Evolutionary conservation across 2,113 vertebrate genomes (phyloP).

Genomic region (Brachyistius frenatus): DNA sequence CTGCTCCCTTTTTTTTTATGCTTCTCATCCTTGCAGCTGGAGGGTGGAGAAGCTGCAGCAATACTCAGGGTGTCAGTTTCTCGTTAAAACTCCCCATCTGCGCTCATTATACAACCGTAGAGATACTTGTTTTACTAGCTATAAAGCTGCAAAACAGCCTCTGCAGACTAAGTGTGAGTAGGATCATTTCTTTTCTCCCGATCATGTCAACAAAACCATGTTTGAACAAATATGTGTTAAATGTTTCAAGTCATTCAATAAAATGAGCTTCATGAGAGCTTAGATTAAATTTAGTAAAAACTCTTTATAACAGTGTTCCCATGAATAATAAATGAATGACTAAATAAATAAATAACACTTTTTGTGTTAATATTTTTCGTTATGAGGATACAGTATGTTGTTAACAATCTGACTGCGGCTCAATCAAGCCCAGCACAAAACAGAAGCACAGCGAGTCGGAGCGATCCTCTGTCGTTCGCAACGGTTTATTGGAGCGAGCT

Average conservation of each 20-base stretch:
- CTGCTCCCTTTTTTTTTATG: constrained; percentile 61
- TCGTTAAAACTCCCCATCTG: constrained; percentile 72
- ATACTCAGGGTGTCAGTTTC: constrained; percentile 62
- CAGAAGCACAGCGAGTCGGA: constrained; percentile 25
- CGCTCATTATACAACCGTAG: constrained; percentile 64
- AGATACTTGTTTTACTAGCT: constrained; percentile 49
- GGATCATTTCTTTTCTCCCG: constrained; percentile 6
- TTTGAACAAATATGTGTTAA: constrained; percentile 37
- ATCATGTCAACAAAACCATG: constrained; percentile 34
- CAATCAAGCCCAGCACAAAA: constrained; percentile 46
- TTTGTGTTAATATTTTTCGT: constrained; percentile 22
- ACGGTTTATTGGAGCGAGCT: constrained; percentile 38
- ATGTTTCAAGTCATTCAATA: neutral
- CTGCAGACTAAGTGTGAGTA: constrained; percentile 36
- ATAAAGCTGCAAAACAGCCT: constrained; percentile 59
- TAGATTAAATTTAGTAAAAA: constrained; percentile 1
- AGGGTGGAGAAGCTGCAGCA: constrained; percentile 69
- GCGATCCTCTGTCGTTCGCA: constrained; percentile 23
- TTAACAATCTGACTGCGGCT: constrained; percentile 50
- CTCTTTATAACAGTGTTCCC: neutral
- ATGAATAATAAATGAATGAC: constrained; percentile 50
- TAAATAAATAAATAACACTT: constrained; percentile 39
- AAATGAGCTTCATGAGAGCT: constrained; percentile 2
- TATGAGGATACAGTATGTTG: constrained; percentile 30
- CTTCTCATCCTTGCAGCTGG: constrained; percentile 75